Conservation (phyloP, 2,797 vertebrate species). For the Coregonus ussuriensis region DNA sequence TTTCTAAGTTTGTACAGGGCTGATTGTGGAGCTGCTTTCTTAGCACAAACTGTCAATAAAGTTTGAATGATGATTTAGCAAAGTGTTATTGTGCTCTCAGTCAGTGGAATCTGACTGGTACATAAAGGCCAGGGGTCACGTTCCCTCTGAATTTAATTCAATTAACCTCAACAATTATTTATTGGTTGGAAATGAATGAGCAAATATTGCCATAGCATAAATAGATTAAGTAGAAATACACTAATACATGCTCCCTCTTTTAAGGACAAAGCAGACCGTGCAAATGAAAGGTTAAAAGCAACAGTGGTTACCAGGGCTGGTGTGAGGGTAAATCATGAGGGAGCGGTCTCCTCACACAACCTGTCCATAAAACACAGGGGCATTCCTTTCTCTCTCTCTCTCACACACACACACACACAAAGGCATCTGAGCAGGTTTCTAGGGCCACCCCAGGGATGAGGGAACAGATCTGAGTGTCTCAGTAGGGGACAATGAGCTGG, state of each 20-base stretch:
- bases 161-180: conserved; percentile 18
- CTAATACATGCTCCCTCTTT: not conserved
- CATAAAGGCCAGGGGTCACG: not conserved
- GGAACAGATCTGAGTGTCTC: not conserved
- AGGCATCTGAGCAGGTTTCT: too few species aligned
- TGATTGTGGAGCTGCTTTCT: conserved; percentile 69
- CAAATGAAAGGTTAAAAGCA: not conserved
- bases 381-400: not conserved
- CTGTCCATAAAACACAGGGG: not conserved
- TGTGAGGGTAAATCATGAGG: not conserved
- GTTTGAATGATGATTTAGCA: conserved; percentile 53
- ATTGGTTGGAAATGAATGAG: not conserved
- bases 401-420: not conserved
- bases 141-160: not conserved
- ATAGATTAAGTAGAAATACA: not conserved
- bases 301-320: not conserved
- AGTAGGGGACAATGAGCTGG: conserved; percentile 3
- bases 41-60: conserved; percentile 74
- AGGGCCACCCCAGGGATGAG: too few species aligned
- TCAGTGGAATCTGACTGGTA: conserved; percentile 2
- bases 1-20: conserved; percentile 62
- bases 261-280: not conserved
- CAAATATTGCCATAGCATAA: not conserved
- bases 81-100: not conserved
- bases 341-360: not conserved